A percentile compares a stretch with the other conserved stretches of the same genome.
Evolutionary conservation across 2,888 invertebrate species (phyloP).

Genomic region (Amphimallon solstitiale): DNA sequence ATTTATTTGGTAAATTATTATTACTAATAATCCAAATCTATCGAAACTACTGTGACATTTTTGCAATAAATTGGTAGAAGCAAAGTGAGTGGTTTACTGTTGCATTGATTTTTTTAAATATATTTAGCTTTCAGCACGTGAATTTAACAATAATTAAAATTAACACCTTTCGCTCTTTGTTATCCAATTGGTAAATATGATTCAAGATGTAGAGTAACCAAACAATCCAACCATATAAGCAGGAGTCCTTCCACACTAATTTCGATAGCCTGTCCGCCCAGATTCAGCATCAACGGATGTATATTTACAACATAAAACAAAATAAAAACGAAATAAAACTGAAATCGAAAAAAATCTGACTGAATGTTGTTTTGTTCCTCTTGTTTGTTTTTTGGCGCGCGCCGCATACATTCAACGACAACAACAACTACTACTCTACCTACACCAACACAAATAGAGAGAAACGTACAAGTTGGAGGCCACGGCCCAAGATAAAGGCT

Average conservation of each 20-base stretch:
- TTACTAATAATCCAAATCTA: no score
- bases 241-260: slow-evolving; percentile 31
- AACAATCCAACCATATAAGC: no score
- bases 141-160: not conserved
- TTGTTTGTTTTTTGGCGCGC: slow-evolving; percentile 25
- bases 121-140: no score
- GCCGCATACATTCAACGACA: slow-evolving; percentile 17
- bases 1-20: no score
- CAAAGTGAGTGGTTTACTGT: no score
- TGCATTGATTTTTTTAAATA: no score
- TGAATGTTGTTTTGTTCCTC: slow-evolving; percentile 29
- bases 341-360: slow-evolving; percentile 22
- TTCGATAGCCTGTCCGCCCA: slow-evolving; percentile 2
- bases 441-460: slow-evolving; percentile 71
- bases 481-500: slow-evolving; percentile 98
- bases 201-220: not conserved
- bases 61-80: no score
- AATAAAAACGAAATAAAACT: slow-evolving; percentile 36
- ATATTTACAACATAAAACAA: slow-evolving; percentile 2
- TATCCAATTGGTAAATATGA: slow-evolving; percentile 47
- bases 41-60: no score
- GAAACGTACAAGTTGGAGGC: slow-evolving; percentile 98
- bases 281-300: not conserved
- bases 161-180: slow-evolving; percentile 54
- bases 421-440: not conserved